Percentiles rank a stretch among this genome's conserved stretches.
These are phyloP conservation scores for Didymodactylos carnosus DNA, from an alignment of 2,888 invertebrate species.

Conservation along the genomic window DNA sequence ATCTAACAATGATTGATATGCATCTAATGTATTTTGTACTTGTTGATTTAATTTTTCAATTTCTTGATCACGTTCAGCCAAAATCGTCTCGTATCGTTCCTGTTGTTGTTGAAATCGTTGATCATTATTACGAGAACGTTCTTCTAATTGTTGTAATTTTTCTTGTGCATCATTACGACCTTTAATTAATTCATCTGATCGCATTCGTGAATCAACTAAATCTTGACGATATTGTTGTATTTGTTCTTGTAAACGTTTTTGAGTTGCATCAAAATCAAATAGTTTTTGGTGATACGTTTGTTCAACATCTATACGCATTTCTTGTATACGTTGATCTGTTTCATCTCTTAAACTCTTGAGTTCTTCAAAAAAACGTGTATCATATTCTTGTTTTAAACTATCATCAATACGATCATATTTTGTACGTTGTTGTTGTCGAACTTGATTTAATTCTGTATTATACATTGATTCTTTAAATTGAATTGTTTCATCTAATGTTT, in stretches of 20 bases:
- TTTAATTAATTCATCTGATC: background rate
- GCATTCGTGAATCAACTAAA: background rate
- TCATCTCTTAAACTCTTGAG: slow-evolving; percentile 74
- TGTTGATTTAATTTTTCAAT: slow-evolving; percentile 39
- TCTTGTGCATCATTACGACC: background rate
- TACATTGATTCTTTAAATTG: slow-evolving; percentile 54
- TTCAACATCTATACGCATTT: too few species aligned
- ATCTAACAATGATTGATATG: slow-evolving; percentile 90
- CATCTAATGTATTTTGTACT: slow-evolving; percentile 65
- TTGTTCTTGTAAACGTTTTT: background rate
- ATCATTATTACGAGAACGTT: background rate
- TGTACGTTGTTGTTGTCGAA: slow-evolving; percentile 61
- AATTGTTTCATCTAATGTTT: slow-evolving; percentile 62
- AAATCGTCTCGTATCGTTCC: slow-evolving; percentile 43
- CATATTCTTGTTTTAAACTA: slow-evolving; percentile 73
- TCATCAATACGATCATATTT: slow-evolving; percentile 87
- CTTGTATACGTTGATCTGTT: slow-evolving; percentile 68
- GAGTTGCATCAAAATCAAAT: background rate
- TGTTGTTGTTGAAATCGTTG: slow-evolving; percentile 41
- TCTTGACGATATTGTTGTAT: background rate
- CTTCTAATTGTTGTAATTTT: background rate
- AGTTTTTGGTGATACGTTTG: too few species aligned
- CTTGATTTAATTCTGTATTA: slow-evolving; percentile 56
- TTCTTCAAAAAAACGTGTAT: slow-evolving; percentile 70
- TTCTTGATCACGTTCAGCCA: slow-evolving; percentile 56